Evolutionary conservation across 2,797 vertebrate genomes (phyloP).

Genomic region (Clarias fuscus): DNA sequence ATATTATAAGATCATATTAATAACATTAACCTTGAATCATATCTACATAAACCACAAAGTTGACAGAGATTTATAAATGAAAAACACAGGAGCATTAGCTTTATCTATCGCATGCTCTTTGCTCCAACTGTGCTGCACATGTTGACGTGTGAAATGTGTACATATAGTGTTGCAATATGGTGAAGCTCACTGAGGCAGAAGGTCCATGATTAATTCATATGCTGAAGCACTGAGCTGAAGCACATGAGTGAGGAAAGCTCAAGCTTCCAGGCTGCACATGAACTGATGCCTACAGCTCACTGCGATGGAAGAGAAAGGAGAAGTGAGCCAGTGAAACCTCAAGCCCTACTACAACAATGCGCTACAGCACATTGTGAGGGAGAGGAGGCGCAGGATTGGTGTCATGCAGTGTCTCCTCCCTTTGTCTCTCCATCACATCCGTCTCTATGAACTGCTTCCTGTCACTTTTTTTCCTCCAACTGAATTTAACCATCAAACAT

Average conservation of each 20-base stretch:
- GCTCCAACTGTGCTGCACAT: not conserved
- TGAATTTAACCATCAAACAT: not conserved
- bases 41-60: not conserved
- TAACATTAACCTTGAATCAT: not conserved
- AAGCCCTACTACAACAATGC: constrained; percentile 5
- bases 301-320: constrained; percentile 19
- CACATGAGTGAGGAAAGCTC: constrained; percentile 47
- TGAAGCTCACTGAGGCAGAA: constrained; percentile 44
- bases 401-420: not conserved
- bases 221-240: constrained; percentile 30
- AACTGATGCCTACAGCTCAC: constrained; percentile 55
- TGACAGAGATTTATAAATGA: not conserved
- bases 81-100: constrained; percentile 18
- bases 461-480: not conserved
- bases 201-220: constrained; percentile 54
- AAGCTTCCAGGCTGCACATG: constrained; percentile 36
- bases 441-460: not conserved
- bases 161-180: constrained; percentile 40
- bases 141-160: constrained; percentile 27
- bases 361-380: not conserved
- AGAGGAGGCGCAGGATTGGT: not conserved
- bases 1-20: not conserved
- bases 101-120: not conserved
- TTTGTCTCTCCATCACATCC: not conserved
- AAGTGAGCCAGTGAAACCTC: constrained; percentile 56